Conservation (phyloP, 2,113 vertebrate genomes). For the Nesoenas mayeri region DNA sequence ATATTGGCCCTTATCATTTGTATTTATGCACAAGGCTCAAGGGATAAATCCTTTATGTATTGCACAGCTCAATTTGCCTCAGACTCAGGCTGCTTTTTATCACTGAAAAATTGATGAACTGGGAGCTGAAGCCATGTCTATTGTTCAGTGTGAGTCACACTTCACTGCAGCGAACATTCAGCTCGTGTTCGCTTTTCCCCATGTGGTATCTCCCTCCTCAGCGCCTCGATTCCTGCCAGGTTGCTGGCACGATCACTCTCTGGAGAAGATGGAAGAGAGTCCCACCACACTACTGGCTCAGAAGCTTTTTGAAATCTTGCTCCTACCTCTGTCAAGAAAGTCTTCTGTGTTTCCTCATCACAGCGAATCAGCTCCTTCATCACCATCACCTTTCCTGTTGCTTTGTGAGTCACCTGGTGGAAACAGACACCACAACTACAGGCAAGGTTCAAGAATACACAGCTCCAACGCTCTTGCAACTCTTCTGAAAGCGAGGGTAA, state of each 20-base stretch:
- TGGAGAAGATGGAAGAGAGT: not conserved
- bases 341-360: slow-evolving; percentile 97
- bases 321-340: slow-evolving; percentile 92
- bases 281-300: not conserved
- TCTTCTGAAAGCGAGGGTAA: not conserved
- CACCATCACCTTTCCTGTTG: slow-evolving; percentile 97
- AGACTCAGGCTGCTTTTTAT: slow-evolving; percentile 36
- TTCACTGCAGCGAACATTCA: slow-evolving; percentile 15
- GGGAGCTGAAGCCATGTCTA: not conserved
- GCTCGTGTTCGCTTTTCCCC: not conserved
- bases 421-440: slow-evolving; percentile 16
- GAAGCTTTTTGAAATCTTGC: not conserved
- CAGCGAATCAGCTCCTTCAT: slow-evolving; percentile 98
- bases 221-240: not conserved
- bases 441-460: not conserved
- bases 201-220: not conserved
- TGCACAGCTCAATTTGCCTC: slow-evolving; percentile 22
- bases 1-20: not conserved
- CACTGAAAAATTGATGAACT: slow-evolving; percentile 61
- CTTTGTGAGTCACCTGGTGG: slow-evolving; percentile 92
- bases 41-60: slow-evolving; percentile 32
- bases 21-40: slow-evolving; percentile 24
- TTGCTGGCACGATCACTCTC: not conserved
- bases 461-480: not conserved
- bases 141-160: slow-evolving; percentile 25